Base-by-base conservation (phyloP, 2,888 invertebrate genomes). In the Fabriciana adippe region DNA sequence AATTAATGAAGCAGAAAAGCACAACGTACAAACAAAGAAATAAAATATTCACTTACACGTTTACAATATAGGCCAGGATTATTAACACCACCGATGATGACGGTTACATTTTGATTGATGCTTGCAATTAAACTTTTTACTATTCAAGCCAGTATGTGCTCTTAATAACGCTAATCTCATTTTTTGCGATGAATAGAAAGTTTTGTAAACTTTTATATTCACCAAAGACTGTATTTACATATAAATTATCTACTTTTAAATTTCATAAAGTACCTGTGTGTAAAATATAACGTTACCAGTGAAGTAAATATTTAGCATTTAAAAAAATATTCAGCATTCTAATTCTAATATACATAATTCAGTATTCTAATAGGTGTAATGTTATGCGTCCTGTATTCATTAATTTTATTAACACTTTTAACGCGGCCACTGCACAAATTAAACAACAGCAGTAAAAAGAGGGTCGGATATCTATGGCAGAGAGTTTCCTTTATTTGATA, bases 21-120 rank as follows among this genome's bases (percentile, higher is more conserved):
- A 48, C n/a, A 26, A n/a, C 26, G 16, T 59, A 31, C 15, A 5
- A 48, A n/a, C 47, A 59, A 59, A 26, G 15, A 35, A 11, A 35
- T 11, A 59, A 26, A 59, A n/a, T n/a, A n/a, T 48, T 59, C 48
- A 59, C 59, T 59, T 48, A 48, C 59, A 59, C 59, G 26, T 48
- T 26, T 59, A 26, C 18, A 0, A 11, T 59, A 59, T 35, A 21
- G 55, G 56, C 16, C 14, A 61, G 55, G 64, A 70, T 55, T 65
- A 61, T 67, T 61, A 64, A 51, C 54, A 53, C 16, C 48, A 26
- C 16, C 48, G 56, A 61, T 61, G 54, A 66, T 64, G 65, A 70
- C 70, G 60, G 66, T 48, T 70, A 68, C 69, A 63, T 73, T 72
- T 72, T 73, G 72, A 78, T 76, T 73, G 73, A 74, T 74, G 74